Base-by-base conservation (phyloP, 2,888 invertebrate genomes). In the Blastobasis adustella region DNA sequence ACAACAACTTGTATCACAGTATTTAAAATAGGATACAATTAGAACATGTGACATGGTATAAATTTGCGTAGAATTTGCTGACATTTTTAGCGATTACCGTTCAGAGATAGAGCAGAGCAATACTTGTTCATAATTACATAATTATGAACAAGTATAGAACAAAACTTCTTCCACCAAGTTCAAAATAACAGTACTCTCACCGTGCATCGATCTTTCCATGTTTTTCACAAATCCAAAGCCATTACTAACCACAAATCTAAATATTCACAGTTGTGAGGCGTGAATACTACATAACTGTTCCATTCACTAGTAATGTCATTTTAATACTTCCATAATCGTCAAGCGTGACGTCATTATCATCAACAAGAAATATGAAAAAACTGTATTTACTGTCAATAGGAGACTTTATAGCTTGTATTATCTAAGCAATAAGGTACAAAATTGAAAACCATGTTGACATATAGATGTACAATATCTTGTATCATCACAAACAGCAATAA, bases 261-360 rank as follows among this genome's bases (percentile, higher is more conserved):
- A 73, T 71, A 73, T 66, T 62, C 68, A 65, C 71, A 69, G 62
- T 61, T 61, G 58, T 62, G 64, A 77, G 73, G 80, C 76, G 82
- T 80, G 76, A 83, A 82, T 72, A 76, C 76, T 76, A 61, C 69
- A 69, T 80, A 82, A 79, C 80, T 72, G 81, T 82, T 76, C 70
- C 62, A 65, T 71, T 71, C 66, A 66, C 67, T 70, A 76, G 81
- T 85, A 86, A 87, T 87, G 86, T 83, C 74, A 82, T 87, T 87
- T 87, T 87, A 87, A 87, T 86, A 82, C 63, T 69, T 69, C 66
- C 61, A 63, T 63, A 68, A 62, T 72, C 76, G 78, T 70, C 57
- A 55, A 82, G 71, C 87, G 76, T 84, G 83, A 84, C 85, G 82
- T 83, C 83, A 84, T 86, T 84, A 85, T 67, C 74, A 66, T 69